phyloP scores from a whole-genome alignment of 37 sponge, comb jelly and placozoan species.

The Ephydatia muelleri region DNA sequence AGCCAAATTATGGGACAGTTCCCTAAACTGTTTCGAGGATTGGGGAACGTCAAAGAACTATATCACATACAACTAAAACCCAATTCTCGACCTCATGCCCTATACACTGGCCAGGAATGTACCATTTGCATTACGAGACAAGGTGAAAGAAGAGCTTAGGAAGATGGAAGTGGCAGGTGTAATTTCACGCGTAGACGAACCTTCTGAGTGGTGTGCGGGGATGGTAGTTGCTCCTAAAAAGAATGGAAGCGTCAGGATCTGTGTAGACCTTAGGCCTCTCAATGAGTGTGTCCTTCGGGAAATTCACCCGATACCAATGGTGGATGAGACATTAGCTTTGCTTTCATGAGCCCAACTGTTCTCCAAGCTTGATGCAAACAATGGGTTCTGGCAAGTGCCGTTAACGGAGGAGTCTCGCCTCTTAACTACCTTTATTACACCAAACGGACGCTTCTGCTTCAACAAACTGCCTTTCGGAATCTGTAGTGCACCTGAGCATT shows the following conservation, averaged over 20 bases:
- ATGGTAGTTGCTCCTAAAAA: constrained; percentile 45
- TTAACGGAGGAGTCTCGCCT: constrained; percentile 4
- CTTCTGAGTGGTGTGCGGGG: constrained; percentile 44
- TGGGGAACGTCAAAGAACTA: constrained; percentile 26
- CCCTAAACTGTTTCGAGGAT: constrained; percentile 18
- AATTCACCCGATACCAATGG: constrained; percentile 26
- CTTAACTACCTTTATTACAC: constrained; percentile 38
- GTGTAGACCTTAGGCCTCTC: constrained; percentile 37
- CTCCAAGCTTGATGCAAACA: constrained; percentile 34
- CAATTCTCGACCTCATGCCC: constrained; percentile 25
- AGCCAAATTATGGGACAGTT: background rate
- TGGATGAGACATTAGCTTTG: constrained; percentile 20
- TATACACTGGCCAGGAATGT: constrained; percentile 35
- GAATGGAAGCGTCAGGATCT: constrained; percentile 27
- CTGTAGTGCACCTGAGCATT: constrained; percentile 42
- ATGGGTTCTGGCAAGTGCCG: constrained; percentile 47
- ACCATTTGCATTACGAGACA: constrained; percentile 14
- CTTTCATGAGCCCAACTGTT: constrained; percentile 5
- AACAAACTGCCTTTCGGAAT: constrained; percentile 42
- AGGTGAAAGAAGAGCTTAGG: constrained; percentile 30
- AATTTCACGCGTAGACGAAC: constrained; percentile 21
- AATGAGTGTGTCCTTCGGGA: constrained; percentile 32
- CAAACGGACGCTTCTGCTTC: constrained; percentile 20
- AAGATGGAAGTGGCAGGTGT: constrained; percentile 32
- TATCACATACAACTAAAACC: constrained; percentile 29